Evolutionary conservation across 2,888 invertebrate species (phyloP).

Genomic region (Caenorhabditis sp.): DNA sequence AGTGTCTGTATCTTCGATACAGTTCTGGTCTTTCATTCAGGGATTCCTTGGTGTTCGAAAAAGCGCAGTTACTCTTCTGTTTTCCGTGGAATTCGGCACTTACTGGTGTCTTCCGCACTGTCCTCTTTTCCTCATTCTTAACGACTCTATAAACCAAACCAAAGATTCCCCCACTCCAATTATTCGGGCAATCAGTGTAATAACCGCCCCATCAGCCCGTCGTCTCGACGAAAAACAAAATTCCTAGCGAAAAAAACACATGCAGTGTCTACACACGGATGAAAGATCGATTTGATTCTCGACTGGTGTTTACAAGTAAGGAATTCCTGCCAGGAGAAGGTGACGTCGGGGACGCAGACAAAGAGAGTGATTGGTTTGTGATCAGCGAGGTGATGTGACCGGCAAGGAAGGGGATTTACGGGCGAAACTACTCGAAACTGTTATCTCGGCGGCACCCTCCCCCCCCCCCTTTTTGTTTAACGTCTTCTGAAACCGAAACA

Average conservation of each 20-base stretch:
- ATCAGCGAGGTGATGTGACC: slow-evolving; percentile 11
- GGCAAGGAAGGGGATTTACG: neutral
- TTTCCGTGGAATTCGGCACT: no score
- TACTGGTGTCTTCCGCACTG: neutral
- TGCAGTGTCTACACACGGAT: slow-evolving; percentile 12
- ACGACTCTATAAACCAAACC: slow-evolving; percentile 11
- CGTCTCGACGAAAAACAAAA: slow-evolving; percentile 29
- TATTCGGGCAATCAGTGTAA: slow-evolving; percentile 23
- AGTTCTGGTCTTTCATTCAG: no score
- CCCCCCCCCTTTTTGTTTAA: neutral
- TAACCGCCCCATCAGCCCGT: slow-evolving; percentile 14
- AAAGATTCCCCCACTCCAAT: slow-evolving; percentile 28
- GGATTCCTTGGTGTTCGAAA: no score
- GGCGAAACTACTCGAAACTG: slow-evolving; percentile 14
- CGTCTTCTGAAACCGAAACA: slow-evolving; percentile 38
- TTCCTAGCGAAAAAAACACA: slow-evolving; percentile 1
- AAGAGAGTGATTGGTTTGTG: slow-evolving; percentile 26
- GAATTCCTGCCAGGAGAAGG: neutral
- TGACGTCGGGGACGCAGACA: slow-evolving; percentile 16
- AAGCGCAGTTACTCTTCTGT: no score
- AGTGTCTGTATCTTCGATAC: no score
- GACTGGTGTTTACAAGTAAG: slow-evolving; percentile 24
- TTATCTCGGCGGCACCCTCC: slow-evolving; percentile 24
- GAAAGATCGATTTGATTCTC: slow-evolving; percentile 30
- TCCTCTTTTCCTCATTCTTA: slow-evolving; percentile 1